Conservation (phyloP, 1,140 invertebrate species). For the Bombus sylvicola region DNA sequence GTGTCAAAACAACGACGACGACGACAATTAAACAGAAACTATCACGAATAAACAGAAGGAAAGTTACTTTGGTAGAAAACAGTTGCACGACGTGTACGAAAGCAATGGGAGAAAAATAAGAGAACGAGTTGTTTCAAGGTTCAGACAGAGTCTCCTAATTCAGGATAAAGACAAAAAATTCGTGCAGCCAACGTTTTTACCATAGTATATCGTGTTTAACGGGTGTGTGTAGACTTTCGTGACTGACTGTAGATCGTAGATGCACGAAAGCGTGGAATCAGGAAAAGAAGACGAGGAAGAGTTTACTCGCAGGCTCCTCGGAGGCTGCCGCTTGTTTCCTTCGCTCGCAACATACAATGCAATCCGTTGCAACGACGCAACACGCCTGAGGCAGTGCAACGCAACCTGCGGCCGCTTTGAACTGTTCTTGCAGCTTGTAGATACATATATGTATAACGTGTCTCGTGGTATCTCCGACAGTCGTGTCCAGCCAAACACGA, state of each 20-base stretch:
- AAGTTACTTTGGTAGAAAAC: not conserved
- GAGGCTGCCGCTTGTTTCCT: conserved; percentile 5
- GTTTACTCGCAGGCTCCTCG: not conserved
- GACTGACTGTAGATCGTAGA: not conserved
- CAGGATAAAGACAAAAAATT: not conserved
- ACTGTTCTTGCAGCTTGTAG: conserved; percentile 47
- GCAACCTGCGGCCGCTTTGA: conserved; percentile 57
- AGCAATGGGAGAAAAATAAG: not conserved
- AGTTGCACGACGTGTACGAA: not conserved
- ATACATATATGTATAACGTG: not conserved
- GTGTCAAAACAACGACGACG: conserved; percentile 16
- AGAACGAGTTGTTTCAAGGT: not conserved
- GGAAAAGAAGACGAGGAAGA: not conserved
- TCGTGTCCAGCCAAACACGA: conserved; percentile 28
- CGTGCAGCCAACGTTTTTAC: too few relatives aligned
- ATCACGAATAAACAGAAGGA: not conserved
- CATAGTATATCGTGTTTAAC: too few relatives aligned
- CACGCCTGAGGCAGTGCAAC: conserved; percentile 38
- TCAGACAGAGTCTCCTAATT: not conserved
- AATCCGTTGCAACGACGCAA: conserved; percentile 49
- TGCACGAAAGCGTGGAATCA: conserved; percentile 7
- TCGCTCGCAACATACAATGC: conserved; percentile 49
- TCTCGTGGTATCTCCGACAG: conserved; percentile 64
- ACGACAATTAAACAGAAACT: not conserved
- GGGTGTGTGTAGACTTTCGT: too few relatives aligned